Conservation (phyloP, 2,888 invertebrate genomes). For the Ceriagrion tenellum region DNA sequence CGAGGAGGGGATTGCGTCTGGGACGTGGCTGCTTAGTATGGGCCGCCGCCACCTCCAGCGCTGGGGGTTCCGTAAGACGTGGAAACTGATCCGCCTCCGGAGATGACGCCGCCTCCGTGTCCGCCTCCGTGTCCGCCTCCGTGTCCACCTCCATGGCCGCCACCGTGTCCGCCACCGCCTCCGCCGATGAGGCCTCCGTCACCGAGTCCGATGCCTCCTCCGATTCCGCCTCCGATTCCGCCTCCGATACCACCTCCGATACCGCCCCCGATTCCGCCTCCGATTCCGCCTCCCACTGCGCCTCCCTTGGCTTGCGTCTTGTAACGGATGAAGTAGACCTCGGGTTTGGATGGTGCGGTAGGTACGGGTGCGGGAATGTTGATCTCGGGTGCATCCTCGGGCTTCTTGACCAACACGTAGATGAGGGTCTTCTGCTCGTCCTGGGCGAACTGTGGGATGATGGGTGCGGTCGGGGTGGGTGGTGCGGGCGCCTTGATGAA, state of each 20-base stretch:
- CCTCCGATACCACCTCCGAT: slow-evolving; percentile 76
- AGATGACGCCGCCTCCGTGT: not conserved
- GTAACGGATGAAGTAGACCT: slow-evolving; percentile 94
- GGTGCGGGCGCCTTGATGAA: slow-evolving; percentile 95
- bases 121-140: slow-evolving; percentile 2
- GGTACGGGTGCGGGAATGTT: slow-evolving; percentile 88
- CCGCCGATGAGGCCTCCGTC: slow-evolving; percentile 13
- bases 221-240: slow-evolving; percentile 76
- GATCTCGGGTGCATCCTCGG: slow-evolving; percentile 91
- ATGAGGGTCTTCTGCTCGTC: slow-evolving; percentile 91
- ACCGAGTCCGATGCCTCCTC: slow-evolving; percentile 68
- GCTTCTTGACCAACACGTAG: slow-evolving; percentile 93
- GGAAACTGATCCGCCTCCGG: slow-evolving; percentile 49
- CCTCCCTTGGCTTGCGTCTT: slow-evolving; percentile 82
- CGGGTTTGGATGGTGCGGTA: slow-evolving; percentile 92
- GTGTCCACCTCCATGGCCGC: slow-evolving; percentile 26
- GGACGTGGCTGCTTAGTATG: slow-evolving; percentile 24
- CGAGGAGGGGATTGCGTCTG: not conserved
- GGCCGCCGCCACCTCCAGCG: slow-evolving; percentile 56
- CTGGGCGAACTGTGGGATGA: slow-evolving; percentile 89
- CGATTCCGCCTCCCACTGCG: slow-evolving; percentile 72
- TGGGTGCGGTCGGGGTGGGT: slow-evolving; percentile 89
- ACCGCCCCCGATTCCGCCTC: slow-evolving; percentile 74
- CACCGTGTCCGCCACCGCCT: not conserved
- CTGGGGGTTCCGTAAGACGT: slow-evolving; percentile 67